phyloP scores from a whole-genome alignment of 2,797 vertebrate species.

The Selene dorsalis region DNA sequence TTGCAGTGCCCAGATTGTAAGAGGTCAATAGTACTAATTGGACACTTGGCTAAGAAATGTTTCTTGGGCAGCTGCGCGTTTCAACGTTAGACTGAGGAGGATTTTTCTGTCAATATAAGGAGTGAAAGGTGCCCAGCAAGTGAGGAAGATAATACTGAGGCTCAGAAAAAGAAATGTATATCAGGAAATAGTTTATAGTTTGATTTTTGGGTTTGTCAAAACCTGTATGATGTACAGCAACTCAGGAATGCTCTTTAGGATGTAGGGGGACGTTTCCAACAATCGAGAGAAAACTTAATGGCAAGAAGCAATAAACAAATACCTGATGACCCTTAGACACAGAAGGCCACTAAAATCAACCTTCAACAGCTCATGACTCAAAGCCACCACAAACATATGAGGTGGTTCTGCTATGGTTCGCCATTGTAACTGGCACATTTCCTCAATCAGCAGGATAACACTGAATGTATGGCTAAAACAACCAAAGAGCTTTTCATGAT shows the following conservation, averaged over 20 bases:
- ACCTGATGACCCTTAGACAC: background rate
- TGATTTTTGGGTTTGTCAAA: too few species aligned
- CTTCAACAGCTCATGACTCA: background rate
- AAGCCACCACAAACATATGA: background rate
- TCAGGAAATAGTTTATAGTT: background rate
- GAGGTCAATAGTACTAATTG: too few species aligned
- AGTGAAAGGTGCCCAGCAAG: background rate
- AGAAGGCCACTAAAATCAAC: too few species aligned
- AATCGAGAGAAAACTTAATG: background rate
- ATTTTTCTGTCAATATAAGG: background rate
- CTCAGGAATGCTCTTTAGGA: background rate
- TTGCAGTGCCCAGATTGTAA: too few species aligned
- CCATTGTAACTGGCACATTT: constrained; percentile 21
- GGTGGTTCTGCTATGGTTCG: background rate
- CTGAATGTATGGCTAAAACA: background rate
- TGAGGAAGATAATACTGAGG: background rate
- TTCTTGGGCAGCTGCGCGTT: background rate
- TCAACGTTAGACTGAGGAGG: background rate
- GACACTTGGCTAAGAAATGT: too few species aligned
- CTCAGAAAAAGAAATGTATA: background rate
- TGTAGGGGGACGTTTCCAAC: background rate
- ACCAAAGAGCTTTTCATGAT: background rate
- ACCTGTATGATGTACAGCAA: background rate
- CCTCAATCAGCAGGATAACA: constrained; percentile 1
- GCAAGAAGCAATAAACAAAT: background rate